These are phyloP conservation scores for Microcebus ravelobensis DNA, from an alignment of 2,113 vertebrate genomes.

Conservation along the genomic window DNA sequence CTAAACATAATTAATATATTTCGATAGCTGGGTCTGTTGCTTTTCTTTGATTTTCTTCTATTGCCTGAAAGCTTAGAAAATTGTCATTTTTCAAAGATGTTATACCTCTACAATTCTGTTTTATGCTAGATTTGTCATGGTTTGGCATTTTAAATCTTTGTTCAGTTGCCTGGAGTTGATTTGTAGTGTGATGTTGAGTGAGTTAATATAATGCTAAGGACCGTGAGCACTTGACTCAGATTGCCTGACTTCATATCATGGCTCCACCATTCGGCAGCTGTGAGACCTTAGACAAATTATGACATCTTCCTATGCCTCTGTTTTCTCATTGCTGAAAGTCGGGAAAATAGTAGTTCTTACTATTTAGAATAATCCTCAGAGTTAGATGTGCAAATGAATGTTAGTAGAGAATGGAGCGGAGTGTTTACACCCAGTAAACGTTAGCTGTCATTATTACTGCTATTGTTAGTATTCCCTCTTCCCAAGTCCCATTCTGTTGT, in stretches of 20 bases:
- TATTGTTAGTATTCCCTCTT: fast-evolving
- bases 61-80: neutral
- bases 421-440: neutral
- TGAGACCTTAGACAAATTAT: neutral
- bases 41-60: neutral
- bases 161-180: neutral
- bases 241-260: neutral
- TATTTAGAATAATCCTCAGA: neutral
- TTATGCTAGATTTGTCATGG: neutral
- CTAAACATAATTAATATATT: fast-evolving
- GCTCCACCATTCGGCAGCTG: fast-evolving
- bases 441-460: neutral
- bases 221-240: neutral
- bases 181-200: neutral
- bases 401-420: neutral
- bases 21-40: neutral
- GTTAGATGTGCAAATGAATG: neutral
- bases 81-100: neutral
- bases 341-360: neutral
- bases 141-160: neutral
- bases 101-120: neutral
- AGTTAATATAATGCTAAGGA: neutral
- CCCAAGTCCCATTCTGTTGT: fast-evolving
- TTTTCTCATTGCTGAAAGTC: neutral
- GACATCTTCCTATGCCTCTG: neutral